Percentiles rank a stretch among this genome's conserved stretches.
Conservation (phyloP, 2,888 invertebrate species). For the Temnothorax ravouxi region DNA sequence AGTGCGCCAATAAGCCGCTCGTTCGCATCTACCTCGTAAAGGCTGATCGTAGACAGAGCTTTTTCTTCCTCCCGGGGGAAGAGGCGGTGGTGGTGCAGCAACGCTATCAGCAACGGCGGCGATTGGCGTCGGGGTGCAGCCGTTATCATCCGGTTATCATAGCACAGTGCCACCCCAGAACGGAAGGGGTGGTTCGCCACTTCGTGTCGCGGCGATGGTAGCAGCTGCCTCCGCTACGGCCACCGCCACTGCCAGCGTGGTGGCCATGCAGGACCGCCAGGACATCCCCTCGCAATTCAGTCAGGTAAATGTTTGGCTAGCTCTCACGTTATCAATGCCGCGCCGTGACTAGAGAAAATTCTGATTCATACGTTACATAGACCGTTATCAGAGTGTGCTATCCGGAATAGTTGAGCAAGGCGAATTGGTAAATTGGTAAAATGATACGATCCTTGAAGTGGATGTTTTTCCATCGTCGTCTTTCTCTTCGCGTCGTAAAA, state of each 20-base stretch:
- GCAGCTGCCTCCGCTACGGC: slow-evolving; percentile 94
- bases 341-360: not conserved
- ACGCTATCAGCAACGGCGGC: slow-evolving; percentile 74
- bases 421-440: not conserved
- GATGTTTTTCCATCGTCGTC: not conserved
- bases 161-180: slow-evolving; percentile 87
- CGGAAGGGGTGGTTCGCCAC: slow-evolving; percentile 85
- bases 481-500: not conserved
- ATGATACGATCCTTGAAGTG: not conserved
- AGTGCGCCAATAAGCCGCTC: slow-evolving; percentile 47
- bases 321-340: slow-evolving; percentile 32
- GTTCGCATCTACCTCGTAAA: slow-evolving; percentile 44
- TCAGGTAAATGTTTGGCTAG: slow-evolving; percentile 87
- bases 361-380: slow-evolving; percentile 28
- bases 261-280: slow-evolving; percentile 92
- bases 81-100: slow-evolving; percentile 55
- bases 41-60: slow-evolving; percentile 62
- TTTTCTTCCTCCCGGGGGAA: slow-evolving; percentile 37
- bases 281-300: slow-evolving; percentile 90
- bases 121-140: slow-evolving; percentile 72
- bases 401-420: not conserved
- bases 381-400: not conserved
- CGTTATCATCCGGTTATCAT: slow-evolving; percentile 77
- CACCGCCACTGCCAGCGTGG: slow-evolving; percentile 95
- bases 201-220: slow-evolving; percentile 94